Conservation (phyloP, 35 echinoderm and acorn worm genomes). For the Diadema setosum region DNA sequence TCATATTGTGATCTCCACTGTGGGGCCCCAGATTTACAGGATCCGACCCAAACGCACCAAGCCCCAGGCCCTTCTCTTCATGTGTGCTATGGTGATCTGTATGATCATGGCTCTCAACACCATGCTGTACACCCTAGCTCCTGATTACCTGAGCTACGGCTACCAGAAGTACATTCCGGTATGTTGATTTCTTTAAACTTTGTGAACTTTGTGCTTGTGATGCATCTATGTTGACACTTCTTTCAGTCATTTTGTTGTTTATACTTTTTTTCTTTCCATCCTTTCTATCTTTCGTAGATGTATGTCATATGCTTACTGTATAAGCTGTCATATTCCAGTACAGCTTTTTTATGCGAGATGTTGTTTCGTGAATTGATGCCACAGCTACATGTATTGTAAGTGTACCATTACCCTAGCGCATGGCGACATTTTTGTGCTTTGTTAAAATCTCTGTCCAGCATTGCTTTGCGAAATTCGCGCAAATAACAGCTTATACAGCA, state of each 20-base stretch:
- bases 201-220: not conserved
- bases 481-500: too few relatives aligned
- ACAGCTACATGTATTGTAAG: too few relatives aligned
- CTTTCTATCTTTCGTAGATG: not conserved
- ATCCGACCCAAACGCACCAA: conserved; percentile 74
- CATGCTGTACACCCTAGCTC: conserved; percentile 74
- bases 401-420: too few relatives aligned
- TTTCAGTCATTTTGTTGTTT: not conserved
- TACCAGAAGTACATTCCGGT: conserved; percentile 71
- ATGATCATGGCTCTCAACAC: conserved; percentile 74
- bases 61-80: conserved; percentile 76
- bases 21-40: conserved; percentile 76
- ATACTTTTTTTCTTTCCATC: not conserved
- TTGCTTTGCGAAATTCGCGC: too few relatives aligned
- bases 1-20: too few relatives aligned
- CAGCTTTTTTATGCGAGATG: too few relatives aligned
- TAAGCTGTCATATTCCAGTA: too few relatives aligned
- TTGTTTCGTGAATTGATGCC: too few relatives aligned
- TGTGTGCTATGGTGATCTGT: conserved; percentile 71
- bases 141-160: conserved; percentile 82
- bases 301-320: not conserved
- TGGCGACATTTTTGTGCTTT: too few relatives aligned
- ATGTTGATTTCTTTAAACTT: not conserved
- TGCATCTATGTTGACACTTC: not conserved
- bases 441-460: too few relatives aligned